phyloP scores from a whole-genome alignment of 2,113 vertebrate species.

The Dermatemys mawii region DNA sequence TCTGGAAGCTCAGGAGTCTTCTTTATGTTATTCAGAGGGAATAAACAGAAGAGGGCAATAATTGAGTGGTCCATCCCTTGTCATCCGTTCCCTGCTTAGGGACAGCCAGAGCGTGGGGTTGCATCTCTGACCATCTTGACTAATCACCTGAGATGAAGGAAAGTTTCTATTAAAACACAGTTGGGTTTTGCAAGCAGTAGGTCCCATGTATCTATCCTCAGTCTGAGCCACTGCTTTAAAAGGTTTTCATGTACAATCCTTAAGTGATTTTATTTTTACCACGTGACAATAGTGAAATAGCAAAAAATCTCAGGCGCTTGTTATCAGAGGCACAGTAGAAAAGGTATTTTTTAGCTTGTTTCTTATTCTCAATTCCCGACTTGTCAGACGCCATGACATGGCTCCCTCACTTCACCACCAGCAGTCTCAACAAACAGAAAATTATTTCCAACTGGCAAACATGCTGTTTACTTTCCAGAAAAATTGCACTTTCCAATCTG shows the following conservation, averaged over 20 bases:
- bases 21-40: not conserved
- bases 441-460: conserved; percentile 82
- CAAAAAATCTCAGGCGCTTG: conserved; percentile 50
- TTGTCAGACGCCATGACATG: conserved; percentile 75
- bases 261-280: not conserved
- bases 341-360: conserved; percentile 64
- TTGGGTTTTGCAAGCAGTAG: conserved; percentile 6
- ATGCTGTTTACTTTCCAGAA: conserved; percentile 83
- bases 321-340: conserved; percentile 61
- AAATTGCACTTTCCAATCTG: conserved; percentile 81
- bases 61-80: not conserved
- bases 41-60: not conserved
- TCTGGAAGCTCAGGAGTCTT: not conserved
- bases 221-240: not conserved
- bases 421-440: conserved; percentile 81
- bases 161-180: conserved; percentile 6
- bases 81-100: not conserved
- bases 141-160: not conserved
- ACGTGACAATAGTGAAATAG: conserved; percentile 33
- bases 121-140: not conserved
- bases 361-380: conserved; percentile 58
- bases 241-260: conserved; percentile 22
- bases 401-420: conserved; percentile 73
- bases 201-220: not conserved
- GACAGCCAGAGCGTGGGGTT: not conserved